Percentiles rank a stretch among this genome's conserved stretches.
Evolutionary conservation across 2,797 vertebrate species (phyloP).

Genomic region (Craterocephalus amniculus): DNA sequence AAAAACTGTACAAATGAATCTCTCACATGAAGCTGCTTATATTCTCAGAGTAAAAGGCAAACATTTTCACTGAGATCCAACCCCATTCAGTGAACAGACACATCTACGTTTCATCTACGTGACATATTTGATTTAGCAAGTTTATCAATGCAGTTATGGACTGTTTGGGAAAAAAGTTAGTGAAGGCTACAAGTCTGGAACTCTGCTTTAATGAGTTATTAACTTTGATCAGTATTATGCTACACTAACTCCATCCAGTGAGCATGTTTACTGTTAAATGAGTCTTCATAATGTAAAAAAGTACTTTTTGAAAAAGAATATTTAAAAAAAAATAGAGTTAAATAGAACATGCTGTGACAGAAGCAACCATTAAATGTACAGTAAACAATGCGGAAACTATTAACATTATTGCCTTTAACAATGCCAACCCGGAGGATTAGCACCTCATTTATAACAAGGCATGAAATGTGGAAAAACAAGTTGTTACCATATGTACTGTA

Average conservation of each 20-base stretch:
- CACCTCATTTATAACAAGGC: conserved; percentile 33
- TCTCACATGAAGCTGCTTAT: neutral
- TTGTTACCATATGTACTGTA: conserved; percentile 13
- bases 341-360: neutral
- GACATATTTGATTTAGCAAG: conserved; percentile 21
- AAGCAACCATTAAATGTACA: neutral
- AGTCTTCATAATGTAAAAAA: neutral
- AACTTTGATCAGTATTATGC: conserved; percentile 24
- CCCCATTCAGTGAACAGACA: neutral
- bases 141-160: conserved; percentile 17
- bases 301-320: neutral
- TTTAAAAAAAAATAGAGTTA: neutral
- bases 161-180: conserved; percentile 33
- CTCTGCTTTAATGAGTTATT: conserved; percentile 44
- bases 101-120: conserved; percentile 10
- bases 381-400: neutral
- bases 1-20: neutral
- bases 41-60: too few species aligned
- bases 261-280: neutral
- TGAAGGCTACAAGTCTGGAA: conserved; percentile 70
- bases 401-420: conserved; percentile 14
- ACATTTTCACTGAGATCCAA: neutral
- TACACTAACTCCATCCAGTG: conserved; percentile 30
- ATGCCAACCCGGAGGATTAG: conserved; percentile 36
- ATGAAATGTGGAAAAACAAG: conserved; percentile 44